Base-by-base conservation (phyloP, 2,888 invertebrate genomes). In the Apodemia hepburni region DNA sequence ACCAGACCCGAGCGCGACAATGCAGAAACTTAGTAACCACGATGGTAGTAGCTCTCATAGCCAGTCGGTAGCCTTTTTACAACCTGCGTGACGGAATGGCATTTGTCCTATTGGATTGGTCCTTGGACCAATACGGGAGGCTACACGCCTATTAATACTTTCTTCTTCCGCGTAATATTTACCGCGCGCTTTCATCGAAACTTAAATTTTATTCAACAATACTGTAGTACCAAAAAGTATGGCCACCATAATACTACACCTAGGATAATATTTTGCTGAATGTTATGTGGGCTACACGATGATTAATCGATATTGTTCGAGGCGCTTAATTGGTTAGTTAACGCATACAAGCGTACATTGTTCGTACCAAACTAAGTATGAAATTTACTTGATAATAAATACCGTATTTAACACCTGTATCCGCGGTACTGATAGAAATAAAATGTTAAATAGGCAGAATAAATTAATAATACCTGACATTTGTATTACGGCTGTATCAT, bases 281-380 rank as follows among this genome's bases (percentile, higher is more conserved):
- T 76, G 76, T 76, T 69, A 81, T 82, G 88, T 89, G 84, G 88
- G 88, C 71, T 68, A 67, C 72, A 68, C 75, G 76, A 80, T 87
- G 88, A 89, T 87, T 84, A 85, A 88, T 87, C 76, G 80, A 77
- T 79, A 82, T 78, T 71, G 76, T 77, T 76, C 79, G 75, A 80
- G 75, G 76, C 77, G 72, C 76, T 85, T 87, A 87, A 87, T 87
- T 87, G 79, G 80, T 85, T 81, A 79, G 79, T 78, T 80, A 78
- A 69, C 66, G 67, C 68, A 57, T 66, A 65, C 64, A 59, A 66
- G 65, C 59, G 63, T 65, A 67, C 68, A 70, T 68, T 67, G 67
- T 71, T 68, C 59, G 64, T 58, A 65, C 63, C 61, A 61, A 60
- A 58, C 49, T 64, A 51, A 64, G 63, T 67, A 64, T 67, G 54